Conservation (phyloP, 2,888 invertebrate species). For the Entomobrya multifasciata region DNA sequence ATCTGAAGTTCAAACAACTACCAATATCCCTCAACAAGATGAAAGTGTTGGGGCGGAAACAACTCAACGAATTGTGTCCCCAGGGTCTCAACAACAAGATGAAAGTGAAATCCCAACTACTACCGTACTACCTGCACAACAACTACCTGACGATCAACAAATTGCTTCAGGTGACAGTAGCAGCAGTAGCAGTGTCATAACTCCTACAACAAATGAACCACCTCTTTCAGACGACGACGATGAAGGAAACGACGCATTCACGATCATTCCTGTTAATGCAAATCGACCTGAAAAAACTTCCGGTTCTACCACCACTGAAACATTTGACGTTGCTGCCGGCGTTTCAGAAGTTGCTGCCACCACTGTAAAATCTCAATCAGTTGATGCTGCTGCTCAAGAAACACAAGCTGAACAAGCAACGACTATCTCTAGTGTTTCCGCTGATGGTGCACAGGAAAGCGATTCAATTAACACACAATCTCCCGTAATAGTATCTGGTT, state of each 20-base stretch:
- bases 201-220: not conserved
- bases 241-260: constrained; percentile 46
- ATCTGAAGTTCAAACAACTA: constrained; percentile 37
- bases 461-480: constrained; percentile 38
- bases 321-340: not conserved
- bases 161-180: not conserved
- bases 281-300: constrained; percentile 18
- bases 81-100: not conserved
- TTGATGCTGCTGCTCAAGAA: not conserved
- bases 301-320: constrained; percentile 41
- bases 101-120: constrained; percentile 12
- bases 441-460: constrained; percentile 34
- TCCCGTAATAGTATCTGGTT: not conserved
- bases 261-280: constrained; percentile 37
- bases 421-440: constrained; percentile 19
- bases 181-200: not conserved
- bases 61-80: not conserved
- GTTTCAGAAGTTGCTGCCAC: constrained; percentile 20
- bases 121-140: not conserved
- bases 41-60: constrained; percentile 11
- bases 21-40: constrained; percentile 34
- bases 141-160: not conserved
- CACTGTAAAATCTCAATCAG: constrained; percentile 14
- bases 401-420: constrained; percentile 20
- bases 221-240: constrained; percentile 26